Conservation (phyloP, 2,888 invertebrate genomes). For the Troides oblongomaculatus region DNA sequence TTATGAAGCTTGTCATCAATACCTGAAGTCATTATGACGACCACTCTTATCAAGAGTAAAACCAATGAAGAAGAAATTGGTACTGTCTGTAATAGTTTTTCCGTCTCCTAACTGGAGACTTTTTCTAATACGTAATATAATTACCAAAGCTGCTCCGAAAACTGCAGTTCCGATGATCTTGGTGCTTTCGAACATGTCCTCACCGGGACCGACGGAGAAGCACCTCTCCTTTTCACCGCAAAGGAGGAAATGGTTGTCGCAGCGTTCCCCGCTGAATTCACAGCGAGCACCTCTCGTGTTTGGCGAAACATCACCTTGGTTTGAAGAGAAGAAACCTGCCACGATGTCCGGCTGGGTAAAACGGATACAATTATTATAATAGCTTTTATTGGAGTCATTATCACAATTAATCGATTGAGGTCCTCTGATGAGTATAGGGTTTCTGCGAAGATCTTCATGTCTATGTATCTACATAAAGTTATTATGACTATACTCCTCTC, state of each 20-base stretch:
- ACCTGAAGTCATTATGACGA: no score
- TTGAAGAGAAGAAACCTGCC: constrained; percentile 89
- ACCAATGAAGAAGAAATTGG: no score
- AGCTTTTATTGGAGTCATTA: not conserved
- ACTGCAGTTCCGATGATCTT: constrained; percentile 86
- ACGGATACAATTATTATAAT: constrained; percentile 35
- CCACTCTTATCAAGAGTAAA: no score
- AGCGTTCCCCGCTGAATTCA: constrained; percentile 83
- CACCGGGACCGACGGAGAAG: constrained; percentile 88
- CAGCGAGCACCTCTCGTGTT: constrained; percentile 88
- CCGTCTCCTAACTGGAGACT: no score
- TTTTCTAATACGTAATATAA: not conserved
- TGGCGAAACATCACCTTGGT: constrained; percentile 91
- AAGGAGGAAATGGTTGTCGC: constrained; percentile 84
- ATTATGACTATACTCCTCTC: not conserved
- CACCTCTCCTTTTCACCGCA: constrained; percentile 83
- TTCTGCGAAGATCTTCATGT: no score
- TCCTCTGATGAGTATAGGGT: no score
- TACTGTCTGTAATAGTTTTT: no score
- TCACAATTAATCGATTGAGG: no score
- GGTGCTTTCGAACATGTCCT: constrained; percentile 91
- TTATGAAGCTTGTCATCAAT: no score
- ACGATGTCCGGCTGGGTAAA: constrained; percentile 84
- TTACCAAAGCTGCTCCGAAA: constrained; percentile 82
- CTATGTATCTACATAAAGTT: not conserved